These are phyloP conservation scores for Sebastes kiyomatsui DNA, from an alignment of 2,797 vertebrate genomes.

Conservation along the genomic window DNA sequence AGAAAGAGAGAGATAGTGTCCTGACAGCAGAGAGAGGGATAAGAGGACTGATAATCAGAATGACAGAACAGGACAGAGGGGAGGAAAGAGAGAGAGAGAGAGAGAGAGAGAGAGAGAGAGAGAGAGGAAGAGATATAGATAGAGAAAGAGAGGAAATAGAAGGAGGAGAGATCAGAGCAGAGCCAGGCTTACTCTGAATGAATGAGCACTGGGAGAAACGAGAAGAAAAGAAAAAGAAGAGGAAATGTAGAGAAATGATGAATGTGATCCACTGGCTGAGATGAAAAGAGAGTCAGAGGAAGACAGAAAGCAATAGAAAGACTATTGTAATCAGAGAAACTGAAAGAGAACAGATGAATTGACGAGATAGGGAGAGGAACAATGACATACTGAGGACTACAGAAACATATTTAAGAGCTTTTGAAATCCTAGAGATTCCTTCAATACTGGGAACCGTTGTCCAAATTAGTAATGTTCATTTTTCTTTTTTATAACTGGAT, in stretches of 20 bases:
- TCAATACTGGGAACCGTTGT: background rate
- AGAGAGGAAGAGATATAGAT: background rate
- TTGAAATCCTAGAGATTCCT: background rate
- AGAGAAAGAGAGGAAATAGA: background rate
- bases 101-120: background rate
- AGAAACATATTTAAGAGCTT: background rate
- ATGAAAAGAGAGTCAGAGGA: slow-evolving; percentile 2
- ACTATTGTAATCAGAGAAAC: background rate
- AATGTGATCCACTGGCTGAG: slow-evolving; percentile 4
- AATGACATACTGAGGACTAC: background rate
- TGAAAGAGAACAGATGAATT: background rate
- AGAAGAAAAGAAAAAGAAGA: slow-evolving; percentile 24
- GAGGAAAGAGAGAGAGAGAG: slow-evolving; percentile 55
- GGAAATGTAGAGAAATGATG: slow-evolving; percentile 31
- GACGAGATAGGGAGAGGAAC: background rate
- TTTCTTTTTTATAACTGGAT: background rate
- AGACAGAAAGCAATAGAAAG: background rate
- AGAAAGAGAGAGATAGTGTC: slow-evolving; percentile 98
- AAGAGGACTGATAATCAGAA: slow-evolving; percentile 88
- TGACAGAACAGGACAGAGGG: slow-evolving; percentile 69
- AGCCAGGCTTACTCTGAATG: background rate
- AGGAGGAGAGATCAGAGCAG: background rate
- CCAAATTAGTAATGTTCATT: background rate
- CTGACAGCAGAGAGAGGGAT: slow-evolving; percentile 94
- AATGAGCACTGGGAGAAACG: slow-evolving; percentile 23